Percentiles rank a stretch among this genome's conserved stretches.
phyloP scores from a whole-genome alignment of 1,140 invertebrate species.

The Anastatus disparis region DNA sequence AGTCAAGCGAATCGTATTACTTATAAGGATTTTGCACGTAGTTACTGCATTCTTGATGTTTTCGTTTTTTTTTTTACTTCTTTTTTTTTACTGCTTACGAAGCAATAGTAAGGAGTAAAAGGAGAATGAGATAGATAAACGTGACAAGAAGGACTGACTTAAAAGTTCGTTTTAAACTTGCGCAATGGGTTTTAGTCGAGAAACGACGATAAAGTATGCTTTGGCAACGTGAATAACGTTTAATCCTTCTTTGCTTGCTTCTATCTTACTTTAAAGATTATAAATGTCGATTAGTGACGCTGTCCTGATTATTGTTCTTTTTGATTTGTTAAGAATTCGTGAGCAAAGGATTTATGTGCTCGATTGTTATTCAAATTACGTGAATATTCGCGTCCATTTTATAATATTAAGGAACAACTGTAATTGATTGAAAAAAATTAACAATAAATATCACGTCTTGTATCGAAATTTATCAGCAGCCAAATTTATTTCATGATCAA shows the following conservation, averaged over 20 bases:
- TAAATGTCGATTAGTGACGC: background rate
- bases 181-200: background rate
- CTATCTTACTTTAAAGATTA: too few relatives aligned
- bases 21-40: constrained; percentile 26
- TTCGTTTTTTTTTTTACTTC: too few relatives aligned
- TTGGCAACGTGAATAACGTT: background rate
- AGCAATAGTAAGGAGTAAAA: background rate
- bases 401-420: too few relatives aligned
- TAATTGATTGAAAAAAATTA: too few relatives aligned
- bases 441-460: too few relatives aligned
- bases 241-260: too few relatives aligned
- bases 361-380: too few relatives aligned
- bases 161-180: too few relatives aligned
- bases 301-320: constrained; percentile 5
- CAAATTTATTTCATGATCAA: too few relatives aligned
- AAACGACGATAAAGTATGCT: background rate
- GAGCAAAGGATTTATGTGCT: too few relatives aligned
- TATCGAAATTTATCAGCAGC: too few relatives aligned
- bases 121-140: constrained; percentile 3
- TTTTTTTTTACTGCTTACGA: constrained; percentile 22
- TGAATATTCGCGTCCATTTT: too few relatives aligned
- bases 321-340: constrained; percentile 6
- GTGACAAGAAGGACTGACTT: constrained; percentile 33
- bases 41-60: constrained; percentile 31
- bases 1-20: constrained; percentile 19